phyloP scores from a whole-genome alignment of 2,888 invertebrate genomes.

The Sinohyriopsis cumingii region DNA sequence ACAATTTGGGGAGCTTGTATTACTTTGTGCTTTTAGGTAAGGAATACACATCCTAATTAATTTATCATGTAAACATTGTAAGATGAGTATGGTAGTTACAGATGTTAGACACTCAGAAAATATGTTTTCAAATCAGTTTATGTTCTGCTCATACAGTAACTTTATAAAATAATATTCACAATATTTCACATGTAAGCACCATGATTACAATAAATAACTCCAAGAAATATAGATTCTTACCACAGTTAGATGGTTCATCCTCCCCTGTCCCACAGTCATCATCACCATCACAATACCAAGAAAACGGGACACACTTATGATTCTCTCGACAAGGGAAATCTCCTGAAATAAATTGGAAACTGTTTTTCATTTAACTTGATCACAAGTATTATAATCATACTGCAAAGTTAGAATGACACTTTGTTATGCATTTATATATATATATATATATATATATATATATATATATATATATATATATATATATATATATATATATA shows the following conservation, averaged over 20 bases:
- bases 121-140: no score
- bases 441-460: neutral
- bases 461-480: neutral
- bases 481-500: conserved; percentile 1
- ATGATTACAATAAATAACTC: no score
- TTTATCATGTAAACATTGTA: no score
- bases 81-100: no score
- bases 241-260: conserved; percentile 78
- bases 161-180: no score
- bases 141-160: no score
- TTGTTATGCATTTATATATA: neutral
- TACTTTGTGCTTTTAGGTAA: no score
- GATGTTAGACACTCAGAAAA: no score
- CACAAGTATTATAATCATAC: no score
- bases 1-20: no score
- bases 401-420: neutral
- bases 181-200: no score
- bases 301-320: conserved; percentile 79
- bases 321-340: conserved; percentile 64
- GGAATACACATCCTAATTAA: no score
- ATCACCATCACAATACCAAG: conserved; percentile 78
- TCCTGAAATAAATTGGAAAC: conserved; percentile 34
- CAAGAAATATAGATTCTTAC: conserved; percentile 65
- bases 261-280: conserved; percentile 82
- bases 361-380: neutral